phyloP scores from a whole-genome alignment of 2,888 invertebrate species.

The Melanotus villosus region DNA sequence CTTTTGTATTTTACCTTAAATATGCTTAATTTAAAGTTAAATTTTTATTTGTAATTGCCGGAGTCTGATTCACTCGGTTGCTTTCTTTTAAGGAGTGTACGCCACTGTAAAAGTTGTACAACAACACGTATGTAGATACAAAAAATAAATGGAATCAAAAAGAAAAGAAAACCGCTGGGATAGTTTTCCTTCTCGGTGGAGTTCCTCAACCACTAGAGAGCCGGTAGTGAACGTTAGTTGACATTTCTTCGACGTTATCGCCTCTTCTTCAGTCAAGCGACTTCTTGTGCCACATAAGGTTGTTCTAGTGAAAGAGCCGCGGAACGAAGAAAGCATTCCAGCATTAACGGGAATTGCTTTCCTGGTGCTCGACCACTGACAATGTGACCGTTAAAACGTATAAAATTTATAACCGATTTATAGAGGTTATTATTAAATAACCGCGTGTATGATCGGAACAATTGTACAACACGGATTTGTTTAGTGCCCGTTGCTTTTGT shows the following conservation, averaged over 20 bases:
- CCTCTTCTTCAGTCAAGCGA: constrained; percentile 39
- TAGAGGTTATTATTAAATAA: constrained; percentile 5
- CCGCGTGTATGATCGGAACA: neutral
- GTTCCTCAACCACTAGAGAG: constrained; percentile 46
- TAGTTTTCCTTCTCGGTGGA: constrained; percentile 50
- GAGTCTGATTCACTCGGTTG: too few relatives aligned
- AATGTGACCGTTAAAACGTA: constrained; percentile 30
- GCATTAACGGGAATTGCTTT: constrained; percentile 37
- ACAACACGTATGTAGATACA: neutral
- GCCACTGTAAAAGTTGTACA: neutral
- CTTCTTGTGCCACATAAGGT: constrained; percentile 35
- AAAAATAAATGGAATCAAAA: neutral
- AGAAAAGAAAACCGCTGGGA: constrained; percentile 1
- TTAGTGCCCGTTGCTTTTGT: too few relatives aligned
- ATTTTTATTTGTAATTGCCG: too few relatives aligned
- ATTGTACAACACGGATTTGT: too few relatives aligned
- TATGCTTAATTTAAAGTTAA: too few relatives aligned
- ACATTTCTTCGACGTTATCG: constrained; percentile 48
- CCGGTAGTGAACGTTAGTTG: constrained; percentile 56
- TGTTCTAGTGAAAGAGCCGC: constrained; percentile 32
- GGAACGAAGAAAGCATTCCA: constrained; percentile 30
- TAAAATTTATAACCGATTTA: constrained; percentile 17
- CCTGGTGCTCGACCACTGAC: constrained; percentile 12
- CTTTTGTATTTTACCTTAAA: too few relatives aligned
- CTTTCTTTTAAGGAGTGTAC: neutral